phyloP scores from a whole-genome alignment of 1,140 invertebrate species.

The Anastrepha obliqua region DNA sequence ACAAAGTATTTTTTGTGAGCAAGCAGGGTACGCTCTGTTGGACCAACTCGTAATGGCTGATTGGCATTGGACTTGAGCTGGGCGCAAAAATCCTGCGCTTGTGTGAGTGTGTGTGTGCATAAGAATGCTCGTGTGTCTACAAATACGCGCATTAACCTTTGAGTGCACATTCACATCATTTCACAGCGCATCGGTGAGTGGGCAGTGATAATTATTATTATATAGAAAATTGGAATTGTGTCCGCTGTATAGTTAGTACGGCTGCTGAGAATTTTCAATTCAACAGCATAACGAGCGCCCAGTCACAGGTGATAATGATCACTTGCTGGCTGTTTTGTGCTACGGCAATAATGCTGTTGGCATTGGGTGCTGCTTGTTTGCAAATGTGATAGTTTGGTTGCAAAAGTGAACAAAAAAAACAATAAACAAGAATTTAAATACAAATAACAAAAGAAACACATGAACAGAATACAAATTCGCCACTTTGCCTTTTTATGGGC shows the following conservation, averaged over 20 bases:
- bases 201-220: slow-evolving; percentile 53
- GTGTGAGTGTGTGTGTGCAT: background rate
- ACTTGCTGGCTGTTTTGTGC: slow-evolving; percentile 4
- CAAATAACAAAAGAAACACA: background rate
- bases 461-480: slow-evolving; percentile 5
- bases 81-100: background rate
- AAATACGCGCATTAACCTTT: slow-evolving; percentile 36
- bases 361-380: slow-evolving; percentile 46
- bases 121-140: background rate
- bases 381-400: slow-evolving; percentile 45
- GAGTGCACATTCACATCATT: background rate
- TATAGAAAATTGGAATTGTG: slow-evolving; percentile 51
- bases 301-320: slow-evolving; percentile 51
- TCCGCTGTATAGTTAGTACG: background rate
- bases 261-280: slow-evolving; percentile 16
- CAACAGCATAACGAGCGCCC: slow-evolving; percentile 30
- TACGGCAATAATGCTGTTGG: slow-evolving; percentile 34
- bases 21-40: background rate
- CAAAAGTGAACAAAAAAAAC: background rate
- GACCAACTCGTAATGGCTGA: background rate
- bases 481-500: slow-evolving; percentile 27
- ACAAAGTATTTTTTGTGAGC: background rate
- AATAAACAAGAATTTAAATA: background rate
- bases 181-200: slow-evolving; percentile 38
- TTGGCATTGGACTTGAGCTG: background rate